Evolutionary conservation across 2,888 invertebrate species (phyloP).

Genomic region (Brenthis ino): DNA sequence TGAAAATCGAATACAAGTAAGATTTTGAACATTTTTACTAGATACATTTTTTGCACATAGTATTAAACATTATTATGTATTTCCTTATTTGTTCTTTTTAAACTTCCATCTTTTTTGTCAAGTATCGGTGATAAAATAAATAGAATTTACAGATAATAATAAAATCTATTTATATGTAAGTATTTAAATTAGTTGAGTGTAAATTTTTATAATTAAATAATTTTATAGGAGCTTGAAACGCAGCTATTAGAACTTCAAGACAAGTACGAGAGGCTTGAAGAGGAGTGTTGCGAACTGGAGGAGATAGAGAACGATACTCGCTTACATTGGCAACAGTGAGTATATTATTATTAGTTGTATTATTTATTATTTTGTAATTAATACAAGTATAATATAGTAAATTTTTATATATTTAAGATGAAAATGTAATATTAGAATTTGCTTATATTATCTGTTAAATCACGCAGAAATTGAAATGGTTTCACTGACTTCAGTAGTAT

Average conservation of each 20-base stretch:
- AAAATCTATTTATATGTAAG: too few relatives aligned
- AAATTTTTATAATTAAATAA: constrained; percentile 21
- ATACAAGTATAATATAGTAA: background rate
- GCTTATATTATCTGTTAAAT: too few relatives aligned
- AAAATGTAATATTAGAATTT: too few relatives aligned
- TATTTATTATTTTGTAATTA: too few relatives aligned
- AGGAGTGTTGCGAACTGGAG: constrained; percentile 88
- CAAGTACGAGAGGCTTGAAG: constrained; percentile 85
- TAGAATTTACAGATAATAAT: too few relatives aligned
- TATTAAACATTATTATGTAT: background rate
- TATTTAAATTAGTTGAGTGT: background rate
- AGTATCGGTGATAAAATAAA: too few relatives aligned
- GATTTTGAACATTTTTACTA: constrained; percentile 15
- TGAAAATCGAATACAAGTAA: constrained; percentile 76
- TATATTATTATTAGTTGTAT: constrained; percentile 27
- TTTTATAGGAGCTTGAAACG: constrained; percentile 75
- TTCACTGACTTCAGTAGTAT: too few relatives aligned
- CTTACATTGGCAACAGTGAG: constrained; percentile 83
- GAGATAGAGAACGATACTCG: constrained; percentile 89
- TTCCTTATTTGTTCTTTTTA: background rate
- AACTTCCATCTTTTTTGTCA: too few relatives aligned
- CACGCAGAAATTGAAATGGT: too few relatives aligned
- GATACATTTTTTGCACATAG: background rate
- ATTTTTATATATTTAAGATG: background rate
- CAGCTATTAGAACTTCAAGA: constrained; percentile 82